Evolutionary conservation across 2,797 vertebrate species (phyloP).

Genomic region (Gephyroberyx darwinii): DNA sequence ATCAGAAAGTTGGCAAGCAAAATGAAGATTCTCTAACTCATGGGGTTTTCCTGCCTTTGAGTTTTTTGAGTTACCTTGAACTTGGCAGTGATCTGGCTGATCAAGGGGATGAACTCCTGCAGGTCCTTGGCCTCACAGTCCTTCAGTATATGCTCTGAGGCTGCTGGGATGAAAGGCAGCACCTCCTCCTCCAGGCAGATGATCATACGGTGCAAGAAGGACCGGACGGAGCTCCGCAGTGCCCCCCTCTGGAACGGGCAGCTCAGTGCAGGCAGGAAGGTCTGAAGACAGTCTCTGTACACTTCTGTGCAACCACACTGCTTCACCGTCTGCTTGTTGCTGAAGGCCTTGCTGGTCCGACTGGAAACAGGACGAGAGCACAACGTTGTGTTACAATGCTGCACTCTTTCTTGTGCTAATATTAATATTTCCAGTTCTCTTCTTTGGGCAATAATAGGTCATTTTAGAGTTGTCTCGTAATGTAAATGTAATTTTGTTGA

Average conservation of each 20-base stretch:
- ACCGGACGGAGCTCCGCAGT: constrained; percentile 92
- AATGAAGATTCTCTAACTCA: too few relatives aligned
- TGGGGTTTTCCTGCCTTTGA: too few relatives aligned
- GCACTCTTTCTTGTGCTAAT: too few relatives aligned
- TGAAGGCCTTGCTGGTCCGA: constrained; percentile 98
- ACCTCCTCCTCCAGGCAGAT: constrained; percentile 99
- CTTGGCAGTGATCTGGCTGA: constrained; percentile 98
- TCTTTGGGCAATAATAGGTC: too few relatives aligned
- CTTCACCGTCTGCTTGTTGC: constrained; percentile 98
- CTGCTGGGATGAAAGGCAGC: constrained; percentile 94
- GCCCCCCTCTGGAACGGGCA: constrained; percentile 92
- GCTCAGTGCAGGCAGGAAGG: constrained; percentile 94
- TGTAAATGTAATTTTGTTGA: too few relatives aligned
- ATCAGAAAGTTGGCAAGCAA: too few relatives aligned
- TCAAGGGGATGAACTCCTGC: constrained; percentile 99
- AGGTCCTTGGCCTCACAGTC: constrained; percentile 97
- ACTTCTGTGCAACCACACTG: constrained; percentile 96
- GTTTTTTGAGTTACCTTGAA: constrained; percentile 87
- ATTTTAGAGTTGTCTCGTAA: too few relatives aligned
- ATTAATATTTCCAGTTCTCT: too few relatives aligned
- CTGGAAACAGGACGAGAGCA: constrained; percentile 66
- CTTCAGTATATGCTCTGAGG: constrained; percentile 98
- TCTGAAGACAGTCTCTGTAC: constrained; percentile 94
- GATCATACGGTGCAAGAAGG: constrained; percentile 98
- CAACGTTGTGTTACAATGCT: neutral